Evolutionary conservation across 1,140 invertebrate species (phyloP).

Genomic region (Macrosteles quadrilineatus): DNA sequence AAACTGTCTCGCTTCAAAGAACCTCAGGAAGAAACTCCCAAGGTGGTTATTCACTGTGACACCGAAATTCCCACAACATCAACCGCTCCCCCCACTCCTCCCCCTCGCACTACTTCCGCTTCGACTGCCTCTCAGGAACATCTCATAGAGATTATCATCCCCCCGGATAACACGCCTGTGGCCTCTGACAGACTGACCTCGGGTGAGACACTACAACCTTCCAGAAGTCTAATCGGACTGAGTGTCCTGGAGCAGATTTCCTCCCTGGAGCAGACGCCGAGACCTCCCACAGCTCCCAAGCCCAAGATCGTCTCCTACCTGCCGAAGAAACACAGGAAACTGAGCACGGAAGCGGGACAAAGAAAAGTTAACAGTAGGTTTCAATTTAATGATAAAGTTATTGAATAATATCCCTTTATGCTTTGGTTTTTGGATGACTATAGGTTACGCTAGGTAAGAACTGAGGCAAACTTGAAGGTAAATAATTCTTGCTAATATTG

Average conservation of each 20-base stretch:
- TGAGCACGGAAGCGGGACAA: neutral
- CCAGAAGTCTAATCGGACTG: neutral
- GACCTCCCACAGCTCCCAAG: constrained; percentile 32
- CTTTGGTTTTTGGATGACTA: too few species aligned
- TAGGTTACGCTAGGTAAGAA: too few species aligned
- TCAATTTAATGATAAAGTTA: too few species aligned
- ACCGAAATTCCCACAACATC: constrained; percentile 15
- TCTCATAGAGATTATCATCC: constrained; percentile 36
- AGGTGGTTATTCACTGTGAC: constrained; percentile 33
- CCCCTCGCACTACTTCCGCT: too few species aligned
- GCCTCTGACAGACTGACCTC: neutral
- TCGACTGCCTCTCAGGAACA: too few species aligned
- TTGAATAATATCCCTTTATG: too few species aligned
- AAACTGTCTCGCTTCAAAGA: constrained; percentile 36
- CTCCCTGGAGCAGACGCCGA: constrained; percentile 35
- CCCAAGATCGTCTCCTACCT: constrained; percentile 40
- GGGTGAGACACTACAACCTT: neutral
- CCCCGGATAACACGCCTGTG: constrained; percentile 16
- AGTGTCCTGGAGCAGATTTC: constrained; percentile 36
- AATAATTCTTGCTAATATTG: too few species aligned
- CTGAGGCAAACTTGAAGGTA: too few species aligned
- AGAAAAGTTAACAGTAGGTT: constrained; percentile 8
- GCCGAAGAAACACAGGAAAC: constrained; percentile 34
- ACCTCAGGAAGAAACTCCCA: constrained; percentile 26
- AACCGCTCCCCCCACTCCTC: neutral